A percentile compares a stretch with the other conserved stretches of the same genome.
phyloP scores from a whole-genome alignment of 2,797 vertebrate species.

The Onychomys leucogaster region DNA sequence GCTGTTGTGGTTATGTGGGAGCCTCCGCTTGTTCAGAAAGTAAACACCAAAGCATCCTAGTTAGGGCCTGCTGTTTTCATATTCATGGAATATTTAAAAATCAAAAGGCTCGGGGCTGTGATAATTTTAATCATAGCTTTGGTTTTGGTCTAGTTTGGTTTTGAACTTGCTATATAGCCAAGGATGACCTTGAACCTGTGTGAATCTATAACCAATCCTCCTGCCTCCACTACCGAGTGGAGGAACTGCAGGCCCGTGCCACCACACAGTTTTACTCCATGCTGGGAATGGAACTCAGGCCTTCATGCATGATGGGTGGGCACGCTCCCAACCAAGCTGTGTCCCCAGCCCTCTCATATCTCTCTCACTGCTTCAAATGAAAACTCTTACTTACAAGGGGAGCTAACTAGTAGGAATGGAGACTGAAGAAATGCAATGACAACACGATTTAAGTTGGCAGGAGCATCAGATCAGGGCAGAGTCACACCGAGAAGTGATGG shows the following conservation, averaged over 20 bases:
- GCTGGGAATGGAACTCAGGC: background rate
- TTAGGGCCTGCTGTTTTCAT: background rate
- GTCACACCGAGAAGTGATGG: background rate
- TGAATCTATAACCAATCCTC: background rate
- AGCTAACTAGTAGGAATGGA: background rate
- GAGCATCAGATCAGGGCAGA: background rate
- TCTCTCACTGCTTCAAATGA: background rate
- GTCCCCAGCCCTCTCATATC: background rate
- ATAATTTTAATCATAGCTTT: slow-evolving; percentile 3
- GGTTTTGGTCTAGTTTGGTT: background rate
- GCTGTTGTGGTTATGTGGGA: background rate
- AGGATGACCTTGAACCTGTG: background rate
- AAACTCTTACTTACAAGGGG: background rate
- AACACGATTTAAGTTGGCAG: background rate
- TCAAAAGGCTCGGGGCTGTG: background rate
- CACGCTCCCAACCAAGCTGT: background rate
- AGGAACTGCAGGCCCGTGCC: background rate
- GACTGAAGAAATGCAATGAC: background rate
- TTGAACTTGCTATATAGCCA: background rate
- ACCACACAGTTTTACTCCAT: background rate
- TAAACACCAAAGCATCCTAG: background rate
- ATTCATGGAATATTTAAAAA: background rate
- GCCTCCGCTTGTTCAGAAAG: background rate
- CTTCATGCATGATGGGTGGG: background rate
- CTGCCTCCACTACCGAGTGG: background rate